Conservation (phyloP, 2,888 invertebrate genomes). For the Sepiola atlantica region DNA sequence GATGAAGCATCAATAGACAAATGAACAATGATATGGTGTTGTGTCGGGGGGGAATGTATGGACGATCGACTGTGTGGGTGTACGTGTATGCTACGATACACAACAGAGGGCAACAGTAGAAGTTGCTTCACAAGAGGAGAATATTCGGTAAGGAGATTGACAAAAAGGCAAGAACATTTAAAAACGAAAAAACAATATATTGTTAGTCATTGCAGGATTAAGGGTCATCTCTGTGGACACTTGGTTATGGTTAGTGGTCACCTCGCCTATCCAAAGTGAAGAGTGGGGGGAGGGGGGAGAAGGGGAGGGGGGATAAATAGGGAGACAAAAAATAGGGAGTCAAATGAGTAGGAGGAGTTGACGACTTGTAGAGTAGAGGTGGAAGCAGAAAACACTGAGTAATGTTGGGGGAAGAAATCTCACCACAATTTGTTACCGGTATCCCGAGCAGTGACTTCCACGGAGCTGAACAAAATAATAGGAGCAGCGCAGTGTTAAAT, state of each 20-base stretch:
- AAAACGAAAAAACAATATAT: neutral
- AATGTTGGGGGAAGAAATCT: slow-evolving; percentile 47
- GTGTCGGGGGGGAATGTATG: neutral
- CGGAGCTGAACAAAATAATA: slow-evolving; percentile 52
- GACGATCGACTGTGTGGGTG: neutral
- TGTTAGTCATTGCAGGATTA: slow-evolving; percentile 33
- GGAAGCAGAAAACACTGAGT: slow-evolving; percentile 2
- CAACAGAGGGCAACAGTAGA: neutral
- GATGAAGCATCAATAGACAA: neutral
- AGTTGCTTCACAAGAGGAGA: neutral
- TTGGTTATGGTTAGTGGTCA: slow-evolving; percentile 38
- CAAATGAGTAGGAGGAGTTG: neutral
- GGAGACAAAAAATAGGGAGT: neutral
- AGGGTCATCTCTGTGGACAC: neutral
- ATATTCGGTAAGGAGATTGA: neutral
- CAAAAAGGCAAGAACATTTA: slow-evolving; percentile 4
- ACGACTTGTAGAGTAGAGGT: slow-evolving; percentile 32
- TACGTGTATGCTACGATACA: neutral
- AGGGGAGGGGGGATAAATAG: neutral
- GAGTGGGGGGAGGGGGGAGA: neutral
- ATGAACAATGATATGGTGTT: neutral
- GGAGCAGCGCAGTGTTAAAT: slow-evolving; percentile 17
- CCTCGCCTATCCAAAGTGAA: slow-evolving; percentile 2
- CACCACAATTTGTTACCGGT: slow-evolving; percentile 48
- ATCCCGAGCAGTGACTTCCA: slow-evolving; percentile 57